Percentiles rank a stretch among this genome's conserved stretches.
Conservation (phyloP, 2,113 vertebrate genomes). For the Calyptomena viridis region DNA sequence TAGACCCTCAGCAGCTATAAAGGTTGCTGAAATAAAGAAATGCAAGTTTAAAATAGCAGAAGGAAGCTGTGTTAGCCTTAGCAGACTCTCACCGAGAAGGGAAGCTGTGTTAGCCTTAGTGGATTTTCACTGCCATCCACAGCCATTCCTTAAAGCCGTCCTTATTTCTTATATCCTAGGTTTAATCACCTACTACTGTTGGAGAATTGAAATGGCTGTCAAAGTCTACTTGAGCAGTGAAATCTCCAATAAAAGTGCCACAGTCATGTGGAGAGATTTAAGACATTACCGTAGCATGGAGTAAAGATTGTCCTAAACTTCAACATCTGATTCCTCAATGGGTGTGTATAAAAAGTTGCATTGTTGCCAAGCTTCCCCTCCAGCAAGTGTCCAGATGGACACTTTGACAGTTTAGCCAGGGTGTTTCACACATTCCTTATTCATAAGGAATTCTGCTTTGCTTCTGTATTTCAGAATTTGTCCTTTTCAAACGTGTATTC, state of each 20-base stretch:
- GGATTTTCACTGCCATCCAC: neutral
- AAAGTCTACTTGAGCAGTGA: neutral
- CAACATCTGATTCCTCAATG: neutral
- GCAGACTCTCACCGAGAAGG: neutral
- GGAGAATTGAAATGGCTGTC: neutral
- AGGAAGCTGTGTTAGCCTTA: neutral
- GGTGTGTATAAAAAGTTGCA: neutral
- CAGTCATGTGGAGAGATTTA: neutral
- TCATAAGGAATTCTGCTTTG: neutral
- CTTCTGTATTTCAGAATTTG: neutral
- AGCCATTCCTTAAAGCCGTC: neutral
- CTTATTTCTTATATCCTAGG: neutral
- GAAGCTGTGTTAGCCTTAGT: neutral
- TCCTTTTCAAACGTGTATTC: neutral
- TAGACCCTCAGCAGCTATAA: neutral
- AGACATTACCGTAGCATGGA: neutral
- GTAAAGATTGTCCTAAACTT: neutral
- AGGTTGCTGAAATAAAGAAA: neutral
- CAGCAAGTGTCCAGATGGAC: constrained; percentile 17
- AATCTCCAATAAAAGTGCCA: neutral
- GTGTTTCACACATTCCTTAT: neutral
- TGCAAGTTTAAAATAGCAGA: neutral
- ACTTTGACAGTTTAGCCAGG: constrained; percentile 11
- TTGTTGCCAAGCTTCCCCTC: neutral
- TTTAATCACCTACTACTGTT: neutral